Evolutionary conservation across 2,888 invertebrate species (phyloP).

Genomic region (Hydraecia micacea): DNA sequence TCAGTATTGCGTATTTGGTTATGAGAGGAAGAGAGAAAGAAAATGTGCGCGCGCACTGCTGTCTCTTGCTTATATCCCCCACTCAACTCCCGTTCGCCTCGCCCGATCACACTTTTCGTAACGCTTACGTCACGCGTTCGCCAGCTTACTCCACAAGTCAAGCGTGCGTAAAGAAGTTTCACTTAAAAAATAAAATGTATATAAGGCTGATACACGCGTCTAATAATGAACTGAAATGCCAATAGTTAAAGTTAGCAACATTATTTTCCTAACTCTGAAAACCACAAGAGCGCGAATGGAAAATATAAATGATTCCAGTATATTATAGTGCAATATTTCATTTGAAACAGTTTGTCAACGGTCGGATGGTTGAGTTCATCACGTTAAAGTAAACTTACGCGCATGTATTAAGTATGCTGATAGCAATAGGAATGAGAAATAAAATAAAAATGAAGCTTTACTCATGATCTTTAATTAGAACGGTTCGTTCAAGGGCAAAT

Average conservation of each 20-base stretch:
- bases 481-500: slow-evolving; percentile 50
- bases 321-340: slow-evolving; percentile 46
- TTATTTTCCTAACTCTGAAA: slow-evolving; percentile 30
- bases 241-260: slow-evolving; percentile 13
- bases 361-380: slow-evolving; percentile 35
- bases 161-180: no score
- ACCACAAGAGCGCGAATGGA: slow-evolving; percentile 15
- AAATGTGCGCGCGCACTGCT: no score
- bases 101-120: no score
- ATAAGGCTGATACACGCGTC: not conserved
- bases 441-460: slow-evolving; percentile 6
- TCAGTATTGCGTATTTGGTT: no score
- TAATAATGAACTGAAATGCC: slow-evolving; percentile 7
- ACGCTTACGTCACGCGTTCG: no score
- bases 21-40: no score
- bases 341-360: slow-evolving; percentile 44
- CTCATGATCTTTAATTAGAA: slow-evolving; percentile 9
- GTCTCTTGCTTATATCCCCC: no score
- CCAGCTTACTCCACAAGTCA: no score
- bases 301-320: slow-evolving; percentile 35
- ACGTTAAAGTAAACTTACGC: slow-evolving; percentile 33
- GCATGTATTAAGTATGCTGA: not conserved
- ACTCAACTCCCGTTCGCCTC: no score
- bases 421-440: slow-evolving; percentile 3
- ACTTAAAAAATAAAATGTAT: not conserved